Evolutionary conservation across 2,797 vertebrate genomes (phyloP).

Genomic region (Anguilla megastoma): DNA sequence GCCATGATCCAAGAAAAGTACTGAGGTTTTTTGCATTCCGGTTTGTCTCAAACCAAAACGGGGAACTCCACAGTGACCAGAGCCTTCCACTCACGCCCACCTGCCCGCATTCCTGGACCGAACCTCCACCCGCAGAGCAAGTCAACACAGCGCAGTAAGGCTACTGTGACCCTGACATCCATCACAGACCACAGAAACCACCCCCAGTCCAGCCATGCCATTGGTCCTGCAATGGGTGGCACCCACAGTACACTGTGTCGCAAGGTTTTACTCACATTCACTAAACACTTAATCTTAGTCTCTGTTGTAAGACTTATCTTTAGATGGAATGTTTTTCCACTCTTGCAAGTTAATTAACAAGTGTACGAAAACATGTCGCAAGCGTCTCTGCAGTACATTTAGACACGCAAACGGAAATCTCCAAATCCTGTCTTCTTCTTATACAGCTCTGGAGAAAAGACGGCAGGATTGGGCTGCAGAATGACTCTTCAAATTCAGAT

Average conservation of each 20-base stretch:
- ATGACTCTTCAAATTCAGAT: background rate
- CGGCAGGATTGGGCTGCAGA: background rate
- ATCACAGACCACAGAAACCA: slow-evolving; percentile 33
- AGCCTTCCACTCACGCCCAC: slow-evolving; percentile 71
- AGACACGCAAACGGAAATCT: background rate
- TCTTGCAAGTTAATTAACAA: background rate
- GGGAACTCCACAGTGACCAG: slow-evolving; percentile 66
- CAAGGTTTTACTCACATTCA: background rate
- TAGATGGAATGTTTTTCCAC: background rate
- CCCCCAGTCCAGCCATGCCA: background rate
- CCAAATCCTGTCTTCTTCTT: background rate
- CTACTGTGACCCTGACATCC: slow-evolving; percentile 43
- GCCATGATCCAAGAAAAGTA: slow-evolving; percentile 29
- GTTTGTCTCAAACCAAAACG: slow-evolving; percentile 43
- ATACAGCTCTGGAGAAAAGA: background rate
- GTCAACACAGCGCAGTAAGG: slow-evolving; percentile 18
- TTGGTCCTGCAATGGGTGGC: slow-evolving; percentile 1
- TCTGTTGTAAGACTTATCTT: slow-evolving; percentile 2
- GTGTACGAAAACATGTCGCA: background rate
- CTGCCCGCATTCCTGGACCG: slow-evolving; percentile 73
- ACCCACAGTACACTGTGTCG: background rate
- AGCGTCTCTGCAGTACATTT: background rate
- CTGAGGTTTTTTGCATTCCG: slow-evolving; percentile 35
- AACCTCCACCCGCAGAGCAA: slow-evolving; percentile 55
- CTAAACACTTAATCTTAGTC: background rate